Conservation (phyloP, 2,113 vertebrate species). For the Glaucomys volans region DNA sequence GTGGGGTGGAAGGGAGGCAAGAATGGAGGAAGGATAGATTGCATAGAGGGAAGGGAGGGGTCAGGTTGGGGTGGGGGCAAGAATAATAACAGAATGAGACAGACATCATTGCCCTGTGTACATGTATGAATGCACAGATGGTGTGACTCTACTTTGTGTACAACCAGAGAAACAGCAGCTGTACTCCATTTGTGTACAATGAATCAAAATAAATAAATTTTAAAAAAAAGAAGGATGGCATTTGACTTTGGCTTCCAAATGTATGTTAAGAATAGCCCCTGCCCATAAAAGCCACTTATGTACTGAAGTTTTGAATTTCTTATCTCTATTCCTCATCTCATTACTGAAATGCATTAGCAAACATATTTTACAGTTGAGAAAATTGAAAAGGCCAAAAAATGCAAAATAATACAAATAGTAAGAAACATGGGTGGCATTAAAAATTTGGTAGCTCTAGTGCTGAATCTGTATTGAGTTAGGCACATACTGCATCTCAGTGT, state of each 20-base stretch:
- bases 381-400: neutral
- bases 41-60: no score
- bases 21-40: no score
- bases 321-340: neutral
- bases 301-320: neutral
- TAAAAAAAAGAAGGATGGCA: no score
- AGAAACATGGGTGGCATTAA: neutral
- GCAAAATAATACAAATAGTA: neutral
- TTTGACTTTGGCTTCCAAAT: neutral
- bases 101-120: no score
- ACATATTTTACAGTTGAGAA: neutral
- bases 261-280: neutral
- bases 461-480: neutral
- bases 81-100: no score
- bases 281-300: neutral
- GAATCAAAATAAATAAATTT: no score
- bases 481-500: neutral
- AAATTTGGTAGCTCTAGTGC: neutral
- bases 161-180: no score
- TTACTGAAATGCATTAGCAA: neutral
- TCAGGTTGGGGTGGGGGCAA: no score
- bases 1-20: no score
- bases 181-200: no score
- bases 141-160: no score
- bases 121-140: no score